Percentiles rank a stretch among this genome's conserved stretches.
phyloP scores from a whole-genome alignment of 2,113 vertebrate genomes.

The Tauraco erythrolophus region DNA sequence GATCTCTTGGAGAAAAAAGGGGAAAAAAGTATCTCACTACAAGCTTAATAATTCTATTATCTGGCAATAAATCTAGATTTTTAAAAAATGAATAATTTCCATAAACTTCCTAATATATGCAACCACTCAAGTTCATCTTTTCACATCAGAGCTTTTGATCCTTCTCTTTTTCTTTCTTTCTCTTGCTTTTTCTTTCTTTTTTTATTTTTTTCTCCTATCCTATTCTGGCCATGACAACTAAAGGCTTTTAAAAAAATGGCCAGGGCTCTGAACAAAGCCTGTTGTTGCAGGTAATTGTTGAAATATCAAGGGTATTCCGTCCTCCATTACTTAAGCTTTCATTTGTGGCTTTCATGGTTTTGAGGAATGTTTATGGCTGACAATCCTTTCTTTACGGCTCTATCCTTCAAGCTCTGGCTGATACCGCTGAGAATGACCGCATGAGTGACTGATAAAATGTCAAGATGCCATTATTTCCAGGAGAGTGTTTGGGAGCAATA shows the following conservation, averaged over 20 bases:
- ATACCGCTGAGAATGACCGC: constrained; percentile 81
- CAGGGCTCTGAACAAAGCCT: constrained; percentile 71
- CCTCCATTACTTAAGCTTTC: constrained; percentile 86
- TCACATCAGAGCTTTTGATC: background rate
- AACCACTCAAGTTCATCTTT: constrained; percentile 37
- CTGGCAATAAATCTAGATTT: constrained; percentile 23
- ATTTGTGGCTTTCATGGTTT: constrained; percentile 86
- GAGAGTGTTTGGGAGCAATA: constrained; percentile 81
- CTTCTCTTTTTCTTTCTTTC: background rate
- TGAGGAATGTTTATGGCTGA: constrained; percentile 88
- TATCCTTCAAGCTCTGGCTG: constrained; percentile 85
- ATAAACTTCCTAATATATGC: constrained; percentile 11
- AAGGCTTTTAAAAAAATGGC: constrained; percentile 76
- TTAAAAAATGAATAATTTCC: background rate
- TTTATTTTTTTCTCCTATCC: background rate
- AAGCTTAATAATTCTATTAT: constrained; percentile 60
- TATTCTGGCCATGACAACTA: constrained; percentile 67
- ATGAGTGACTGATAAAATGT: constrained; percentile 88
- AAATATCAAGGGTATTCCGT: constrained; percentile 86
- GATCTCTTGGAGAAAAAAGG: constrained; percentile 23
- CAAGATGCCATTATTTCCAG: constrained; percentile 86
- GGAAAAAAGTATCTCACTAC: background rate
- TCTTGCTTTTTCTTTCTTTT: background rate
- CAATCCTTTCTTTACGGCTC: constrained; percentile 84
- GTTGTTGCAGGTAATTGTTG: constrained; percentile 83